Evolutionary conservation across 2,797 vertebrate species (phyloP).

Genomic region (Coendou prehensilis): DNA sequence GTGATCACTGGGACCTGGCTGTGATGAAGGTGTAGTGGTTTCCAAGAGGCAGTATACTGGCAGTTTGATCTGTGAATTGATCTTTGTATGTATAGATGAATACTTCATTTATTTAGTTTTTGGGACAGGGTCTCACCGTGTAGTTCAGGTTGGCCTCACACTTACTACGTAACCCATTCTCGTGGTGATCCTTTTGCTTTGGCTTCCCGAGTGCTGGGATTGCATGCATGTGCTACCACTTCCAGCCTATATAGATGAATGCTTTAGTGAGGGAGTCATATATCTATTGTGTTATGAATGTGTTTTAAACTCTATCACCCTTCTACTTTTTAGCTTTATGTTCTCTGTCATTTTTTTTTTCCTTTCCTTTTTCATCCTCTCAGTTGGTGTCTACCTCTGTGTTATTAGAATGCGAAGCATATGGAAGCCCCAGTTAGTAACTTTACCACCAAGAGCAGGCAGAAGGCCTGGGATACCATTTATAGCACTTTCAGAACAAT

Average conservation of each 20-base stretch:
- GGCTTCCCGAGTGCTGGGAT: not conserved
- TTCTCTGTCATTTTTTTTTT: not conserved
- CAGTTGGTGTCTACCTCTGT: conserved; percentile 17
- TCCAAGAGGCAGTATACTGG: not conserved
- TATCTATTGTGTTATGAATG: not conserved
- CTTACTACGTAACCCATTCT: not conserved
- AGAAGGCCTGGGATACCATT: not conserved
- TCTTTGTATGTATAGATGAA: not conserved
- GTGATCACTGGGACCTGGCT: not conserved
- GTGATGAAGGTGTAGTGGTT: not conserved
- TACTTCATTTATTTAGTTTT: not conserved
- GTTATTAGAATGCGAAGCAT: not conserved
- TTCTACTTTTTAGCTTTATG: conserved; percentile 53
- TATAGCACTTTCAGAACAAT: conserved; percentile 16
- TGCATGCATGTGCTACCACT: not conserved
- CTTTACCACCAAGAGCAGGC: conserved; percentile 20
- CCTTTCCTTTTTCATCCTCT: conserved; percentile 14
- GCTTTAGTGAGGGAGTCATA: not conserved
- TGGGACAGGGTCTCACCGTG: not conserved
- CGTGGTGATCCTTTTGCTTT: not conserved
- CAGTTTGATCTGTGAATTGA: conserved; percentile 50
- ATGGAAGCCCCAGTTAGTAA: not conserved
- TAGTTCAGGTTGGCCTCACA: not conserved
- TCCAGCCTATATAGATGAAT: not conserved
- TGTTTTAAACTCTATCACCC: not conserved